Evolutionary conservation across 2,888 invertebrate species (phyloP).

Genomic region (Ichneumoninae sp.): DNA sequence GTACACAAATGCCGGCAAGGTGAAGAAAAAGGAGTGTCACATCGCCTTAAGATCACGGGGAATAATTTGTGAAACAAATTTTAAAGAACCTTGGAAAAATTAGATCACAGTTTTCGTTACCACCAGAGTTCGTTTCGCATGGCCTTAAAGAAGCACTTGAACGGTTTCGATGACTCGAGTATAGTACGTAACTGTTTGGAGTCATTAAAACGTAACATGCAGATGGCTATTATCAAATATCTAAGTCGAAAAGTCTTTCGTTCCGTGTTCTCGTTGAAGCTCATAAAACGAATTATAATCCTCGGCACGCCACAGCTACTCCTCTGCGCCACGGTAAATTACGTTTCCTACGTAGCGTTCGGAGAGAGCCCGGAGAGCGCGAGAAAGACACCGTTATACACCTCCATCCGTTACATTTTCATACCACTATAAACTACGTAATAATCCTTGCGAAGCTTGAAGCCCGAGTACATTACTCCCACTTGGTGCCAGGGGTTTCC

Average conservation of each 20-base stretch:
- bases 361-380: slow-evolving; percentile 42
- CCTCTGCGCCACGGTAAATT: slow-evolving; percentile 53
- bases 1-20: too few relatives aligned
- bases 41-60: too few relatives aligned
- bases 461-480: slow-evolving; percentile 49
- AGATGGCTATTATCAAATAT: slow-evolving; percentile 6
- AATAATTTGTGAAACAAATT: neutral
- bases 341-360: slow-evolving; percentile 53
- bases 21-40: too few relatives aligned
- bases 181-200: neutral
- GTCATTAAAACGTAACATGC: slow-evolving; percentile 9
- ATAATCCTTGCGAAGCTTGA: slow-evolving; percentile 59
- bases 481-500: slow-evolving; percentile 54
- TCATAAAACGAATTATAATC: slow-evolving; percentile 51
- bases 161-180: neutral
- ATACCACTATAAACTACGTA: slow-evolving; percentile 60
- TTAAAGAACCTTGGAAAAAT: neutral
- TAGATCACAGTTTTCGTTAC: neutral
- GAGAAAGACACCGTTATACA: slow-evolving; percentile 66
- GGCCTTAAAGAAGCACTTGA: neutral
- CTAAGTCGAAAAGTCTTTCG: neutral
- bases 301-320: slow-evolving; percentile 21
- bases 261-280: slow-evolving; percentile 13
- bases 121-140: neutral
- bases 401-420: slow-evolving; percentile 68